Evolutionary conservation across 2,113 vertebrate species (phyloP), one percentile per base, ranked within the genome.

Genomic region (Synodontis membranacea): DNA sequence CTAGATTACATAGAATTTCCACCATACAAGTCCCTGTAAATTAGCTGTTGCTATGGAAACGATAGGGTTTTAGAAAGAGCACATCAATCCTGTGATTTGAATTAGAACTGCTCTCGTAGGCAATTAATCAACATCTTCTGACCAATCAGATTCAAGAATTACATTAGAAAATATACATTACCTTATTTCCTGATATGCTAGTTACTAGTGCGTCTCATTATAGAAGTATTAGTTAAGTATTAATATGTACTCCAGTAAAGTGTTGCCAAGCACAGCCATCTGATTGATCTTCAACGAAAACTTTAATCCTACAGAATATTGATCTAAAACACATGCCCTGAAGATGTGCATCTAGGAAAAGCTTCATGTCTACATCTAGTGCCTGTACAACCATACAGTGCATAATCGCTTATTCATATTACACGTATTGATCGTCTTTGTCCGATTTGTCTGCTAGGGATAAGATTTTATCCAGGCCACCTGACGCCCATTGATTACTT

Each of bases 391-490:
- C 28, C 80, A 81, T 74, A 34, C 64, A 75, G 89, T 75, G 70
- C 87, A 88, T 87, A 86, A 90, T 50, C 70, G 66, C 50, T n/a
- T n/a, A 21, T 68, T 58, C 46, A 21, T 86, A 85, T 78, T 75
- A 78, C 75, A 48, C 34, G 80, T 84, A 91, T 90, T 89, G 88
- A 92, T 84, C 39, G n/a, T 66, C 68, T 86, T 90, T 62, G 74
- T 87, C 54, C 56, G 70, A 84, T 88, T 86, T 89, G 78, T 88
- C 83, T 88, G 48, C 56, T 74, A 62, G 48, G 42, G 56, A 70
- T 25, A 4, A 56, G 21, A 58, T 78, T 70, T 84, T 74, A 52
- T 82, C 66, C 48, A 84, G 75, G 60, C 46, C 84, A 87, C 89
- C 84, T 88, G 85, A 85, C 56, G 21, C 15, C 37, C 23, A 86